Percentiles rank a stretch among this genome's conserved stretches.
These are phyloP conservation scores for Acanthoscelides obtectus DNA, from an alignment of 2,888 invertebrate genomes.

Conservation along the genomic window DNA sequence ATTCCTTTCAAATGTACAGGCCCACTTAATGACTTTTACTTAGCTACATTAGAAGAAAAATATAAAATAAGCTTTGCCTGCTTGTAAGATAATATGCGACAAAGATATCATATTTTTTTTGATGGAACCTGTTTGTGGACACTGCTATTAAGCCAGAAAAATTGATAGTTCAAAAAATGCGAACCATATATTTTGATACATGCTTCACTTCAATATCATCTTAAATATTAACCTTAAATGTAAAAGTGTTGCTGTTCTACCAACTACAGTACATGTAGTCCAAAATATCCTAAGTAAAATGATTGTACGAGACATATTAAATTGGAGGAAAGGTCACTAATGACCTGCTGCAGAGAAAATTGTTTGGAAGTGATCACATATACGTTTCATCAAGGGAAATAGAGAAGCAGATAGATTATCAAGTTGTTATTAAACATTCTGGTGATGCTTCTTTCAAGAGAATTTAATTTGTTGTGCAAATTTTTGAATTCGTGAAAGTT, in stretches of 20 bases:
- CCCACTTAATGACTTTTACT: too few species aligned
- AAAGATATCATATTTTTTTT: too few species aligned
- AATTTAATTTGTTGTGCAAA: background rate
- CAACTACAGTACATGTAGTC: slow-evolving; percentile 30
- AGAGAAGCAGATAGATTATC: background rate
- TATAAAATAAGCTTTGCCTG: too few species aligned
- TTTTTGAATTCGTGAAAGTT: too few species aligned
- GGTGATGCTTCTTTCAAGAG: background rate
- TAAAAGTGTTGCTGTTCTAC: background rate
- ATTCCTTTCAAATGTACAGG: too few species aligned
- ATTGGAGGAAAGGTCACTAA: background rate
- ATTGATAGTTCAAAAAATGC: background rate
- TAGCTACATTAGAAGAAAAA: too few species aligned
- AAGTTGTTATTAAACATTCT: background rate
- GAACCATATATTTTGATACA: slow-evolving; percentile 2
- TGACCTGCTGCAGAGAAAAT: background rate
- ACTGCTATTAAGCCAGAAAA: background rate
- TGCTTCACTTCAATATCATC: slow-evolving; percentile 12
- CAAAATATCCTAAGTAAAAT: slow-evolving; percentile 32
- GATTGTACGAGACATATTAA: slow-evolving; percentile 29
- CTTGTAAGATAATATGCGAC: too few species aligned
- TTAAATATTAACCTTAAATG: background rate
- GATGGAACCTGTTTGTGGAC: slow-evolving; percentile 1
- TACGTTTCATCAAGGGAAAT: background rate
- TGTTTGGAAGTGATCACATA: background rate